Evolutionary conservation across 2,888 invertebrate genomes (phyloP).

Genomic region (Cosmia trapezina): DNA sequence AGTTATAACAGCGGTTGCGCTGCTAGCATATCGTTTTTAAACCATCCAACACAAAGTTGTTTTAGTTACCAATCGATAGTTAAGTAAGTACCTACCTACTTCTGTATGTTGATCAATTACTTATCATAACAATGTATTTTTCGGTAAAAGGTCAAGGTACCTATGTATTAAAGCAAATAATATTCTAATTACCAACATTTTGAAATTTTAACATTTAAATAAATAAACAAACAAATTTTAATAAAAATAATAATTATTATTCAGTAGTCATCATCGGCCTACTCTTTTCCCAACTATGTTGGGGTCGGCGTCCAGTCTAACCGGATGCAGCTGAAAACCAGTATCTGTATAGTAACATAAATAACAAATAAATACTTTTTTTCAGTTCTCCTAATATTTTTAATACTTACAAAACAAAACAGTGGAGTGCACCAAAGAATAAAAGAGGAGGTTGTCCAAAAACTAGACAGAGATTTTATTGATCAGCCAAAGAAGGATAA

Average conservation of each 20-base stretch:
- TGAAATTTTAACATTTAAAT: not conserved
- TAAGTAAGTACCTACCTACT: not conserved
- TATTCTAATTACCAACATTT: not conserved
- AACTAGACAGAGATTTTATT: slow-evolving; percentile 77
- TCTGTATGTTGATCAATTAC: slow-evolving; percentile 4
- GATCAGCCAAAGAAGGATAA: slow-evolving; percentile 74
- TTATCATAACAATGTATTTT: slow-evolving; percentile 17
- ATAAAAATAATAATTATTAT: not conserved
- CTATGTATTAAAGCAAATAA: slow-evolving; percentile 9
- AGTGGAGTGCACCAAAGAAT: slow-evolving; percentile 73
- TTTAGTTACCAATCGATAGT: slow-evolving; percentile 25
- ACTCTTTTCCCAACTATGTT: too few species aligned
- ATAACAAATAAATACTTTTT: not conserved
- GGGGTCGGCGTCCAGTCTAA: too few species aligned
- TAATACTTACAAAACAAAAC: slow-evolving; percentile 77
- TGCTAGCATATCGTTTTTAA: not conserved
- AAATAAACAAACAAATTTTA: not conserved
- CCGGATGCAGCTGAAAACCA: too few species aligned
- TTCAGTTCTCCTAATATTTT: slow-evolving; percentile 80
- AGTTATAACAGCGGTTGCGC: slow-evolving; percentile 12
- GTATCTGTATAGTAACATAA: not conserved
- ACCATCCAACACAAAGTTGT: not conserved
- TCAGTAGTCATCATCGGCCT: not conserved
- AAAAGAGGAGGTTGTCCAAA: slow-evolving; percentile 71
- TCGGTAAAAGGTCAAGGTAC: slow-evolving; percentile 8